phyloP scores from a whole-genome alignment of 2,888 invertebrate species.

The Gisinianus flammeolus region DNA sequence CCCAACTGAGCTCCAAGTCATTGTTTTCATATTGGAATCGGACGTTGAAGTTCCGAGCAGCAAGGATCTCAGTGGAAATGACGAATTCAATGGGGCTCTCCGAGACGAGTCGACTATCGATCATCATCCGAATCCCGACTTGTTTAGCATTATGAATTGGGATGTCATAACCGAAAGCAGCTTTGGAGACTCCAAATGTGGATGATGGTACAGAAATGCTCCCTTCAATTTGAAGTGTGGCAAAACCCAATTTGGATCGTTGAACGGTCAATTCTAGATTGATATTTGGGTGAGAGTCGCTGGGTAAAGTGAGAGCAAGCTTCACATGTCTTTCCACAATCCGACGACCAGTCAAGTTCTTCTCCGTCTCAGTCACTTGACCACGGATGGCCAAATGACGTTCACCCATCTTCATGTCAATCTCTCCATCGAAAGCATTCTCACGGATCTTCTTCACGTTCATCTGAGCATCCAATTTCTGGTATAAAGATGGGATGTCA shows the following conservation, averaged over 20 bases:
- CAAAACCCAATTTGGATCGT: constrained; percentile 43
- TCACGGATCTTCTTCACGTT: constrained; percentile 25
- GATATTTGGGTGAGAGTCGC: constrained; percentile 33
- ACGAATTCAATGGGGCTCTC: constrained; percentile 23
- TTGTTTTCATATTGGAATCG: constrained; percentile 42
- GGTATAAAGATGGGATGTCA: constrained; percentile 51
- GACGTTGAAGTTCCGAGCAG: constrained; percentile 42
- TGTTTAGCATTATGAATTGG: constrained; percentile 43
- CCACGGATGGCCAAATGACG: constrained; percentile 45
- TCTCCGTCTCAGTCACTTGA: constrained; percentile 31
- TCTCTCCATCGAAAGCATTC: constrained; percentile 39
- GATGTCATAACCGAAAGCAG: constrained; percentile 50
- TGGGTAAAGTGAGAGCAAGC: constrained; percentile 46
- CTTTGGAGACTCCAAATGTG: constrained; percentile 39
- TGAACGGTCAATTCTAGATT: constrained; percentile 45
- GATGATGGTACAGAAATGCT: constrained; percentile 8
- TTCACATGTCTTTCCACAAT: constrained; percentile 43
- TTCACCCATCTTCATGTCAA: constrained; percentile 47
- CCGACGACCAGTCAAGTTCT: constrained; percentile 20
- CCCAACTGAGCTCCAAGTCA: constrained; percentile 37
- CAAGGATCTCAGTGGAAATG: constrained; percentile 14
- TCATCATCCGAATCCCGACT: constrained; percentile 40
- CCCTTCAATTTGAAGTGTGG: constrained; percentile 22
- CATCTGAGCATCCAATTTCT: constrained; percentile 47
- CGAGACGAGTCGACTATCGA: constrained; percentile 42